These are phyloP conservation scores for Sitophilus oryzae DNA, from an alignment of 1,140 invertebrate genomes.

Conservation along the genomic window DNA sequence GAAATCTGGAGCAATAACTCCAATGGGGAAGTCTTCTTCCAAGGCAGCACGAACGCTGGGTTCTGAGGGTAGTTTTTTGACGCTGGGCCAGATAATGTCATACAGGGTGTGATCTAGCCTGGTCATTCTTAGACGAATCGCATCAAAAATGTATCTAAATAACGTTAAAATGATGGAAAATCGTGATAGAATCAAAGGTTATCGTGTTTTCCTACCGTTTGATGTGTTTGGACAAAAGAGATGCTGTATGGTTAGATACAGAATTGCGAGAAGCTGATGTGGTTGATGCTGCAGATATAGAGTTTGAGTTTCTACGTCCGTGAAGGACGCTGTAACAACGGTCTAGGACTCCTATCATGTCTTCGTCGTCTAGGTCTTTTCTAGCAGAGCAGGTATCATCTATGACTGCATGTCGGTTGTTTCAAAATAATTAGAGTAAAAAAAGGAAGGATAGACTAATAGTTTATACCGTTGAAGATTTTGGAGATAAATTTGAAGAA, in stretches of 20 bases:
- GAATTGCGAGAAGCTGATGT: conserved; percentile 38
- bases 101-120: conserved; percentile 72
- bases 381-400: conserved; percentile 64
- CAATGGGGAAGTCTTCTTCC: conserved; percentile 63
- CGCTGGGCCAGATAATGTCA: conserved; percentile 74
- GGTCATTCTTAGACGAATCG: conserved; percentile 62
- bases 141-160: conserved; percentile 58
- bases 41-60: conserved; percentile 42
- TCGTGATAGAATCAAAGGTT: background rate
- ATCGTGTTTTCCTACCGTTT: conserved; percentile 36
- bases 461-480: too few relatives aligned
- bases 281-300: conserved; percentile 37
- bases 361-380: conserved; percentile 59
- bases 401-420: conserved; percentile 50
- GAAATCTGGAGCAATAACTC: conserved; percentile 72
- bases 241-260: conserved; percentile 29
- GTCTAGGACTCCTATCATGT: conserved; percentile 62
- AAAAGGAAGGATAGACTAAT: background rate
- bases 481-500: too few relatives aligned
- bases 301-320: conserved; percentile 47
- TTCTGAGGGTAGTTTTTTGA: conserved; percentile 60
- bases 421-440: background rate
- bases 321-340: conserved; percentile 63
- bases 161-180: background rate
- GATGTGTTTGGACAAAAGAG: conserved; percentile 34